phyloP scores from a whole-genome alignment of 2,797 vertebrate species.

The Synanceia verrucosa region DNA sequence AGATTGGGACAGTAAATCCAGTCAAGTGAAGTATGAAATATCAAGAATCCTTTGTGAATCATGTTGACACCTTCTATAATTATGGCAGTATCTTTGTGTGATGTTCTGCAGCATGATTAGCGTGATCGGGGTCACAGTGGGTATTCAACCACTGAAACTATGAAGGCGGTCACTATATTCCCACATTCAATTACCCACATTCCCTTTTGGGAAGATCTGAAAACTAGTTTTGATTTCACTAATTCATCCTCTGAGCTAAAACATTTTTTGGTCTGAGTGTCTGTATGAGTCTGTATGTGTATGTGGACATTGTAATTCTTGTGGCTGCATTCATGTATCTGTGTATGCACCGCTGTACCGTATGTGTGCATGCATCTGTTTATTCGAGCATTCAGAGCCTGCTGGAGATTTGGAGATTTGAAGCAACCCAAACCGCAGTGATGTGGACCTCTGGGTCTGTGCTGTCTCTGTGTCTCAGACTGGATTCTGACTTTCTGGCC shows the following conservation, averaged over 20 bases:
- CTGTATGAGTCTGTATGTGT: slow-evolving; percentile 25
- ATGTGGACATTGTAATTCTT: slow-evolving; percentile 25
- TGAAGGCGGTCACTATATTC: slow-evolving; percentile 16
- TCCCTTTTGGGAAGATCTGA: slow-evolving; percentile 30
- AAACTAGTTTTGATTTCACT: slow-evolving; percentile 44
- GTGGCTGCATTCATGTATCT: slow-evolving; percentile 37
- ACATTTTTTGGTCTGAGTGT: slow-evolving; percentile 35
- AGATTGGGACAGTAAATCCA: background rate
- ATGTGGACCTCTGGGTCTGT: slow-evolving; percentile 40
- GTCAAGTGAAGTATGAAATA: background rate
- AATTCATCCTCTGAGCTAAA: slow-evolving; percentile 9
- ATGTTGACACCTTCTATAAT: slow-evolving; percentile 19
- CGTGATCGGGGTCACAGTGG: background rate
- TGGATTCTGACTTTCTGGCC: slow-evolving; percentile 54
- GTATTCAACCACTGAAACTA: slow-evolving; percentile 22
- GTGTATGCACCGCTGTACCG: background rate
- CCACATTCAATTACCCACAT: slow-evolving; percentile 24
- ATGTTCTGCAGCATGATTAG: slow-evolving; percentile 18
- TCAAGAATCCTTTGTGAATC: slow-evolving; percentile 1
- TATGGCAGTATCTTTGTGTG: background rate
- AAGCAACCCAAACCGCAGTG: slow-evolving; percentile 65
- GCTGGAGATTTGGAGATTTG: slow-evolving; percentile 72
- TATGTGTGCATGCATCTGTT: slow-evolving; percentile 46
- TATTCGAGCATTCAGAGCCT: slow-evolving; percentile 45
- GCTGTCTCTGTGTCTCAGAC: slow-evolving; percentile 42